These are phyloP conservation scores for Erpetoichthys calabaricus DNA, from an alignment of 2,797 vertebrate species.

Conservation along the genomic window DNA sequence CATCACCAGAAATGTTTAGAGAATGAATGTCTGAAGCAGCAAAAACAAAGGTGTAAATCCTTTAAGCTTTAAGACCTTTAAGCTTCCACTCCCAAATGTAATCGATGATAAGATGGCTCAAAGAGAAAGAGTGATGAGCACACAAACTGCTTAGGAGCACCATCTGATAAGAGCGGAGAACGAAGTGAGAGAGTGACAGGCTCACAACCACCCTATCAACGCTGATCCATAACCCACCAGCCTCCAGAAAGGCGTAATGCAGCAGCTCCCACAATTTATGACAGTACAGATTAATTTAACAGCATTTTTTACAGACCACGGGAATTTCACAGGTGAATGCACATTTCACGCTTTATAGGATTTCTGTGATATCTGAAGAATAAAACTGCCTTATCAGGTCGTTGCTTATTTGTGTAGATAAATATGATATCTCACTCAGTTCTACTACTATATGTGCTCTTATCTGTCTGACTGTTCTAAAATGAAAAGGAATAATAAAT, in stretches of 20 bases:
- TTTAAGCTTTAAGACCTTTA: no score
- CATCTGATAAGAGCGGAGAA: background rate
- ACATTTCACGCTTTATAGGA: constrained; percentile 9
- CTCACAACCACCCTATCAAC: constrained; percentile 13
- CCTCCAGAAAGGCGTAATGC: constrained; percentile 2
- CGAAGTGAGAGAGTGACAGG: constrained; percentile 9
- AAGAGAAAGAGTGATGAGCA: no score
- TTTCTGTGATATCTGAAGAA: constrained; percentile 9
- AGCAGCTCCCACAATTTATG: background rate
- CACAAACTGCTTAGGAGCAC: no score
- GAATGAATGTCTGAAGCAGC: no score
- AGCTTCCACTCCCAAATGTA: no score
- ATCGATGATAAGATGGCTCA: no score
- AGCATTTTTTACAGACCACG: constrained; percentile 13
- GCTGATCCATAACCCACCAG: constrained; percentile 7
- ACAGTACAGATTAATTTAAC: background rate
- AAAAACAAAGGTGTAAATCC: no score
- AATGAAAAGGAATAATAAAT: background rate
- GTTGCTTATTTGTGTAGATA: constrained; percentile 16
- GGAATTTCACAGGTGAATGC: constrained; percentile 27
- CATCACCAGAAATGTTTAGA: no score
- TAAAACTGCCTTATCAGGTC: constrained; percentile 11
- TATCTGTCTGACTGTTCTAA: background rate
- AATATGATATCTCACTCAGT: constrained; percentile 23
- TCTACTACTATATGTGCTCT: background rate